A percentile compares a stretch with the other conserved stretches of the same genome.
phyloP scores from a whole-genome alignment of 2,797 vertebrate genomes.

The Thalassophryne amazonica region DNA sequence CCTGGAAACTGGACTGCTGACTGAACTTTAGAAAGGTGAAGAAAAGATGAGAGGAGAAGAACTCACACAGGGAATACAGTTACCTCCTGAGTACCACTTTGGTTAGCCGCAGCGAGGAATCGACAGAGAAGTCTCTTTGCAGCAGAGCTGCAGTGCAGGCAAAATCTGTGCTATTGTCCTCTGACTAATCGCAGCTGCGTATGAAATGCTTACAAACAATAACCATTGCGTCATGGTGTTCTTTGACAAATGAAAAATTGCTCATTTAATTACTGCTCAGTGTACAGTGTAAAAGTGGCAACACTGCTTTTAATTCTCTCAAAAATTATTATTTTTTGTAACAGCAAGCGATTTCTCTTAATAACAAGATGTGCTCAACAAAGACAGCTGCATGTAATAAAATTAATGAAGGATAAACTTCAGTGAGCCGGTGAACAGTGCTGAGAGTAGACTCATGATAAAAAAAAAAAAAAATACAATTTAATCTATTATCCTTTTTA shows the following conservation, averaged over 20 bases:
- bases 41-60: slow-evolving; percentile 23
- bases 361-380: too few relatives aligned
- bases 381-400: neutral
- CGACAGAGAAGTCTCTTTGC: slow-evolving; percentile 7
- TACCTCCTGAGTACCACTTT: slow-evolving; percentile 18
- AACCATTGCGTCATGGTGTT: neutral
- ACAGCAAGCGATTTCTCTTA: too few relatives aligned
- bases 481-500: slow-evolving; percentile 1
- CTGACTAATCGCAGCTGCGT: slow-evolving; percentile 5
- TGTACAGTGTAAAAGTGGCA: neutral
- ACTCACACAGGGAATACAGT: slow-evolving; percentile 24
- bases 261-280: neutral
- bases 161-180: neutral
- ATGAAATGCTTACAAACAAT: slow-evolving; percentile 1
- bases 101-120: neutral
- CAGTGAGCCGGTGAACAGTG: neutral
- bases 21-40: slow-evolving; percentile 13
- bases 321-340: too few relatives aligned
- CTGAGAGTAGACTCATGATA: neutral
- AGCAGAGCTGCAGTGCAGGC: slow-evolving; percentile 22
- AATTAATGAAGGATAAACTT: neutral
- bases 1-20: neutral
- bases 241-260: slow-evolving; percentile 9
- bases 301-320: neutral
- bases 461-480: neutral